These are phyloP conservation scores for Mnemiopsis leidyi DNA, from an alignment of 37 sponge, comb jelly and placozoan species.

Conservation along the genomic window DNA sequence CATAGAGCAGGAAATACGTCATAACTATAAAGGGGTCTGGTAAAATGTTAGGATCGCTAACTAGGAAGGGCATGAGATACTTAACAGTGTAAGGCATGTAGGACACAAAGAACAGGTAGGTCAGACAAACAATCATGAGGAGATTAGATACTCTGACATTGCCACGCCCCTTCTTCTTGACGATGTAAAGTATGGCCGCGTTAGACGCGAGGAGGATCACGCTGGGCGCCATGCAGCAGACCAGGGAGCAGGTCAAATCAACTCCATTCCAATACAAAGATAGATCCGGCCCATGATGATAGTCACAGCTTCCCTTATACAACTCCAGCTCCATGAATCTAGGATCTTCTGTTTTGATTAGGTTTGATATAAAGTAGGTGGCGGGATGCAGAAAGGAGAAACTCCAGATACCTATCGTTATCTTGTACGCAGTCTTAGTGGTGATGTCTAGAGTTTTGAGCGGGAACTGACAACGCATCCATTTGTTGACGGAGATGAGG, in stretches of 20 bases:
- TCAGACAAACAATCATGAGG: not conserved
- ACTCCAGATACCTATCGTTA: not conserved
- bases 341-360: not conserved
- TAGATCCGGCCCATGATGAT: not conserved
- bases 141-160: not conserved
- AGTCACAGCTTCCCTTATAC: slow-evolving; percentile 51
- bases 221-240: slow-evolving; percentile 17
- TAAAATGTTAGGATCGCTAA: not conserved
- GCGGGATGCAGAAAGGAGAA: not conserved
- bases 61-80: slow-evolving; percentile 14
- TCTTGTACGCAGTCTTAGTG: not conserved
- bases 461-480: slow-evolving; percentile 28
- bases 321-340: not conserved
- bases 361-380: not conserved
- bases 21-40: not conserved
- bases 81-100: slow-evolving; percentile 39
- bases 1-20: slow-evolving; percentile 45
- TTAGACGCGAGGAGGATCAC: not conserved
- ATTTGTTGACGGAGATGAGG: slow-evolving; percentile 10
- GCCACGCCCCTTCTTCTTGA: slow-evolving; percentile 35
- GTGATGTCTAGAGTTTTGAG: not conserved
- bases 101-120: not conserved
- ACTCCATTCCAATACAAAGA: not conserved
- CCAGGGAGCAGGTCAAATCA: slow-evolving; percentile 2
- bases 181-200: not conserved